These are phyloP conservation scores for Caenorhabditis remanei DNA, from an alignment of 1,140 invertebrate species.

Conservation along the genomic window DNA sequence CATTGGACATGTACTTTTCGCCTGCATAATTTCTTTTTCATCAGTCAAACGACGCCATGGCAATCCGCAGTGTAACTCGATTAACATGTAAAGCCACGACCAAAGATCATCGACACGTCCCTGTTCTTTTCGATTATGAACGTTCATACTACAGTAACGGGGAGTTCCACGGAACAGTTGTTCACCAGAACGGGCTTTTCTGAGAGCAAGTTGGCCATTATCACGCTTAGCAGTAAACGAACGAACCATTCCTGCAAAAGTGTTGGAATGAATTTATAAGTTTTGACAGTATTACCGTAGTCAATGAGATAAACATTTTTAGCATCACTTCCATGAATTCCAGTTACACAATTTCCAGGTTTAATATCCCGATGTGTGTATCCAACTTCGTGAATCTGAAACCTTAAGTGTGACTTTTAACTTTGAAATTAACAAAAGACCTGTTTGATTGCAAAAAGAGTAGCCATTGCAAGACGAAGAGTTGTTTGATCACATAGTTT, in stretches of 20 bases:
- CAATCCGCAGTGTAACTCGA: conserved; percentile 71
- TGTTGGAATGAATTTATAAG: background rate
- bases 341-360: conserved; percentile 68
- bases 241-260: conserved; percentile 66
- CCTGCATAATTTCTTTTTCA: conserved; percentile 61
- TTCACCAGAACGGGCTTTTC: conserved; percentile 63
- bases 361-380: conserved; percentile 66
- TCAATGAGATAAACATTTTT: conserved; percentile 72
- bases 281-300: conserved; percentile 65
- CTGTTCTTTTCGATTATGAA: conserved; percentile 71
- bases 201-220: conserved; percentile 50
- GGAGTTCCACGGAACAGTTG: conserved; percentile 72
- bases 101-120: conserved; percentile 74
- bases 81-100: conserved; percentile 73
- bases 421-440: background rate
- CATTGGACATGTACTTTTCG: conserved; percentile 57
- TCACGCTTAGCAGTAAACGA: conserved; percentile 59
- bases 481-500: conserved; percentile 64
- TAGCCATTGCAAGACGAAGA: conserved; percentile 65
- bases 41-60: conserved; percentile 69
- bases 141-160: conserved; percentile 71
- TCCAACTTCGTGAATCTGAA: conserved; percentile 59
- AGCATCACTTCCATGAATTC: conserved; percentile 65
- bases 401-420: background rate
- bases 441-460: conserved; percentile 70